Base-by-base conservation (phyloP, 2,888 invertebrate species). In the Ormyrus rosae region DNA sequence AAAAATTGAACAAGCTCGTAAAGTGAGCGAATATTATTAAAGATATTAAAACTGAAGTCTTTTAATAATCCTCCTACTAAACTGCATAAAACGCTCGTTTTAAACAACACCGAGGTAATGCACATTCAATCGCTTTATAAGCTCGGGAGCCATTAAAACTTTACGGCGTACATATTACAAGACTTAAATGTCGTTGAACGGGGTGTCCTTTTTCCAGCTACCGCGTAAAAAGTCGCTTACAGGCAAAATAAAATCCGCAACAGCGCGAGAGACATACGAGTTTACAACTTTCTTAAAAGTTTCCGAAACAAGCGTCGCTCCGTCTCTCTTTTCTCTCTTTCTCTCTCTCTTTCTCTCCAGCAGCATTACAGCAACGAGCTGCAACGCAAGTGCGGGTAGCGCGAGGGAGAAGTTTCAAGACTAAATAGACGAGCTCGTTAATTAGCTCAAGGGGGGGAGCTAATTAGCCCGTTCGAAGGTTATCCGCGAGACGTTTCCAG, bases 401-500 rank as follows among this genome's bases (percentile, higher is more conserved):
- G 51, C 48, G 56, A n/a, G 50, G 50, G 68, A 19, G 61, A 75
- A 68, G 61, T 75, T 76, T 56, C 55, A 56, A 48, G 61, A 56
- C 69, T 63, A 70, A 48, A 58, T 55, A 48, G 61, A 34, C 48
- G 6, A 9, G 63, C 56, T 77, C n/a, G 69, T 69, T 77, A 77
- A 77, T 77, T 77, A 77, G 50, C 53, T 58, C 48, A 63, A 45
- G 34, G 8, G 8, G 61, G 5, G 19, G 73, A 10, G 63, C 53
- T 76, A 76, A 69, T 76, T 69, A 69, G 45, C 56, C 48, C 5
- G 60, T 69, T 51, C 55, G 76, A 69, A 76, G 69, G 61, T 76
- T 76, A 76, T 51, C 61, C 46, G 53, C 75, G 53, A 53, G 60
- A 63, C 56, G 2, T 10, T 69, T 68, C 34, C n/a, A 13, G 19